Conservation (phyloP, 1,140 invertebrate genomes). For the Oscheius sp. region DNA sequence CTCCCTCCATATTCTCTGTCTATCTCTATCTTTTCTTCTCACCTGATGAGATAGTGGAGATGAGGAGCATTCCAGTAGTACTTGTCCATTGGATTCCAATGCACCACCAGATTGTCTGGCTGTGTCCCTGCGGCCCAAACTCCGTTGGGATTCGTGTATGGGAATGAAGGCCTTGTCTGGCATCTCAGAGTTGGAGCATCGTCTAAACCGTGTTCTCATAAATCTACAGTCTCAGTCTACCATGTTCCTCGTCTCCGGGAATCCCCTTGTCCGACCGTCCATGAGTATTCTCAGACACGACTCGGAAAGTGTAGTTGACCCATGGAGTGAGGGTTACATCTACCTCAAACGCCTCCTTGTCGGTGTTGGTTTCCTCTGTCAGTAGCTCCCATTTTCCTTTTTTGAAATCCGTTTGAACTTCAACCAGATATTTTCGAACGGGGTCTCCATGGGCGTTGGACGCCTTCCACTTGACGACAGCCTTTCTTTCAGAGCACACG, state of each 20-base stretch:
- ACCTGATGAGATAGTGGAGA: constrained; percentile 82
- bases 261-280: constrained; percentile 79
- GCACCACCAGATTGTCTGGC: constrained; percentile 68
- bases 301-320: constrained; percentile 90
- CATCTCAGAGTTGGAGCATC: constrained; percentile 14
- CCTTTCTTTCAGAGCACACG: constrained; percentile 71
- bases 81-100: constrained; percentile 75
- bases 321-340: constrained; percentile 57
- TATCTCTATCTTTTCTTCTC: background rate
- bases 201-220: background rate
- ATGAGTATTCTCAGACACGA: constrained; percentile 87
- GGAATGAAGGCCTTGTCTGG: constrained; percentile 47
- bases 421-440: constrained; percentile 83
- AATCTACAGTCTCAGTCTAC: constrained; percentile 2
- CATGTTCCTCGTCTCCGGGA: constrained; percentile 10
- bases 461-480: constrained; percentile 78
- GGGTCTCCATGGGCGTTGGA: constrained; percentile 89
- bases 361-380: constrained; percentile 64
- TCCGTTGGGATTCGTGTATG: constrained; percentile 46
- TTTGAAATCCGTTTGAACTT: constrained; percentile 85
- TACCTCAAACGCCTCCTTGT: constrained; percentile 46
- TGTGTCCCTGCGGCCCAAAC: constrained; percentile 33
- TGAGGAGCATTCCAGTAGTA: constrained; percentile 91
- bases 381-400: constrained; percentile 82
- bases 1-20: background rate